Evolutionary conservation across 2,797 vertebrate genomes (phyloP), one percentile per base, ranked within the genome.

Genomic region (Liparis tanakae): DNA sequence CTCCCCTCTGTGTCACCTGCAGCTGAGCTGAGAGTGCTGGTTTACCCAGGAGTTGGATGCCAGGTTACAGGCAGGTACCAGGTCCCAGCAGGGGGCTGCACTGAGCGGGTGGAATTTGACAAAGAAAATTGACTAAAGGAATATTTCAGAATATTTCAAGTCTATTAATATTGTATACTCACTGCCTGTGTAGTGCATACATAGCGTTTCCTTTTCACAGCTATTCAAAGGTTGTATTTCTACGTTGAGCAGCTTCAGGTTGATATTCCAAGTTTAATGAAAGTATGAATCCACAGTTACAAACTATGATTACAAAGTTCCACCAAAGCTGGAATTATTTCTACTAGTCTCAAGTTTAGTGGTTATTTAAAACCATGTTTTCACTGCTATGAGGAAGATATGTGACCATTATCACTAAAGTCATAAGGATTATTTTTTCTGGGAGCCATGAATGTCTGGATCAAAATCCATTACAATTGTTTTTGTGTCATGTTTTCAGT

Each of bases 11-110:
- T 89, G 87, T 80, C 73, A 78, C 83, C 76, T 87, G 75, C 90
- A 89, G 90, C 90, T 71, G 70, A 83, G 80, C 79, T 87, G 83
- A 87, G 78, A 78, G 76, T 51, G 77, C 85, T 85, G 80, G 20
- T 71, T 88, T 84, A 82, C 72, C 80, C 70, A 59, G 80, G 80
- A 87, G 73, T 78, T 86, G 90, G 89, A 91, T 84, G 59, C 82
- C 80, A 70, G 80, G 82, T 86, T 86, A 54, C 80, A 90, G 82
- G 77, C 89, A 91, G 88, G 88, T 90, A 90, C 81, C 48, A 59
- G 74, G 76, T 81, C 78, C 82, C 80, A 85, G 10, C 62, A 82
- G 68, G 78, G 76, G 72, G 73, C 67, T 57, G 56, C 75, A 71
- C 41, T 70, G 54, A 74, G 59, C 15, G 15, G 70, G 51, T 69